A percentile compares a stretch with the other conserved stretches of the same genome.
phyloP scores from a whole-genome alignment of 2,888 invertebrate species.

The Himalopsyche anomala region DNA sequence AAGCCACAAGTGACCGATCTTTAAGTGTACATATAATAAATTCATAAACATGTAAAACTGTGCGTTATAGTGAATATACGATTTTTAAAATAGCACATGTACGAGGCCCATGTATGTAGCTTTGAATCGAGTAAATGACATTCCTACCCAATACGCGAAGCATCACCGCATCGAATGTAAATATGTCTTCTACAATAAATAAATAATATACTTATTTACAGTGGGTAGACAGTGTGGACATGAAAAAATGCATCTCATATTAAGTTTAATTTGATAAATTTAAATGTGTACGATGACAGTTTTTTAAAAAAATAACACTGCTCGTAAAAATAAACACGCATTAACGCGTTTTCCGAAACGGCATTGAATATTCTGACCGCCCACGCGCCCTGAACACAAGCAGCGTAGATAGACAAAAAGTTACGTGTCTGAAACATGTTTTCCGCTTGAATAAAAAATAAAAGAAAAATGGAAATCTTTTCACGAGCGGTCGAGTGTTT shows the following conservation, averaged over 20 bases:
- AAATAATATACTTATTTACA: background rate
- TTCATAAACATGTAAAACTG: too few species aligned
- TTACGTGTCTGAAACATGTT: constrained; percentile 32
- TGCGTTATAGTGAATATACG: too few species aligned
- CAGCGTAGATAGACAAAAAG: background rate
- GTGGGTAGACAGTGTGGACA: background rate
- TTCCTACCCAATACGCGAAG: too few species aligned
- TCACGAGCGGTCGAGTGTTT: constrained; percentile 52
- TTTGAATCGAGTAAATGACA: too few species aligned
- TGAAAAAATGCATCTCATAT: too few species aligned
- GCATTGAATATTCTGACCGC: constrained; percentile 18
- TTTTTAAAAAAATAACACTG: background rate
- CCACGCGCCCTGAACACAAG: background rate
- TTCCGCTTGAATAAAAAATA: constrained; percentile 43
- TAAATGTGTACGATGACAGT: background rate
- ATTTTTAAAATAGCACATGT: too few species aligned
- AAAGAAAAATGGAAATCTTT: constrained; percentile 50
- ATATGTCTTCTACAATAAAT: too few species aligned
- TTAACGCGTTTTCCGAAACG: constrained; percentile 20
- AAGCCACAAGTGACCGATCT: too few species aligned
- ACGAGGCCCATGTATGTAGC: too few species aligned
- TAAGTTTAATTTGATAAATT: background rate
- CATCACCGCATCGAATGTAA: too few species aligned
- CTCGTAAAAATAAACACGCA: constrained; percentile 32
- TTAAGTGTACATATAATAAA: too few species aligned